A percentile compares a stretch with the other conserved stretches of the same genome.
phyloP scores from a whole-genome alignment of 2,113 vertebrate genomes.

The Carlito syrichta region DNA sequence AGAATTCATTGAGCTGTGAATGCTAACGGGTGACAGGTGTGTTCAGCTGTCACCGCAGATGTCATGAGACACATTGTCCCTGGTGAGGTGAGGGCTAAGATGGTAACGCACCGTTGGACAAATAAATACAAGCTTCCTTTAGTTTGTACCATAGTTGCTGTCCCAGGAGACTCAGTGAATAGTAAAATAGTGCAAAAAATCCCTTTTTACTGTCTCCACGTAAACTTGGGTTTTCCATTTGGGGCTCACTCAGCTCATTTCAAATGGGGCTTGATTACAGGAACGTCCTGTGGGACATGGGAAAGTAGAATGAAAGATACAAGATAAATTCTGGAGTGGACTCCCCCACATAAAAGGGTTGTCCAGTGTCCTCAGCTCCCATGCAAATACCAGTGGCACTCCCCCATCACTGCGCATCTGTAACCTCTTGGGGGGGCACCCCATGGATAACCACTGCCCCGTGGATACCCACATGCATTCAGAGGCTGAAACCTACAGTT shows the following conservation, averaged over 20 bases:
- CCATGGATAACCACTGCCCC: accelerated
- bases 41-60: background rate
- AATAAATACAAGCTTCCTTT: background rate
- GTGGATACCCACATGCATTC: background rate
- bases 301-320: background rate
- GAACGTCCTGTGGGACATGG: background rate
- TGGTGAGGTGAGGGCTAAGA: background rate
- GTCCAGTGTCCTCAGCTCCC: too few relatives aligned
- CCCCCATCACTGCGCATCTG: background rate
- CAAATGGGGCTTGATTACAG: background rate
- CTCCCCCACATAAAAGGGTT: accelerated
- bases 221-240: background rate
- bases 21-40: accelerated
- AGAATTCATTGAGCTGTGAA: accelerated
- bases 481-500: background rate
- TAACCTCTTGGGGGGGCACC: background rate
- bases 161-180: background rate
- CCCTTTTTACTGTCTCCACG: accelerated
- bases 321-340: background rate
- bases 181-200: background rate
- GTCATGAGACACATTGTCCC: accelerated
- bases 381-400: too few relatives aligned
- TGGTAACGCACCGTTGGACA: background rate
- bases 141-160: too few relatives aligned
- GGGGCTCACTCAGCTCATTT: background rate